Base-by-base conservation (phyloP, 2,797 vertebrate species). In the Sebastes trivittatus region DNA sequence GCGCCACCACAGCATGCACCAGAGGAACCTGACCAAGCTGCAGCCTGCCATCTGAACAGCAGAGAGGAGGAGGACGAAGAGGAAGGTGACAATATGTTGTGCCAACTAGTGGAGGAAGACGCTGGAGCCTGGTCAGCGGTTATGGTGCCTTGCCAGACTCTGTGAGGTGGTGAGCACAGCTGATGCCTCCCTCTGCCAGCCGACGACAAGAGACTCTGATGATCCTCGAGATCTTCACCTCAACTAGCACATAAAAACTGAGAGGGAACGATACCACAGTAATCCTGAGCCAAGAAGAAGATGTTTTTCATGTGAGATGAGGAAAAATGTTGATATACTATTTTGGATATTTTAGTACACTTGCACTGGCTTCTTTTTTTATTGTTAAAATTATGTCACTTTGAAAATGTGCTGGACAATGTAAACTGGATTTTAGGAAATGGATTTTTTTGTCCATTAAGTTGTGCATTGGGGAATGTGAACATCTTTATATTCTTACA, bases 1-100 rank as follows among this genome's bases (percentile, higher is more conserved):
- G 90, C 97, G 98, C 86, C 98, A 99, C 90, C 98, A 99, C 96
- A 98, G 97, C 95, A 99, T 99, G 98, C 98, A 99, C 93, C 97
- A 99, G 97, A 98, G 98, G 93, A 99, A 99, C 95, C 95, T 98
- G 96, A 98, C 95, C 95, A 99, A 99, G 84, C 97, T 99, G 73
- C 98, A 99, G 92, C 90, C 97, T 94, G 96, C 97, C 75, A 96
- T 98, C 92, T 99, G 96, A 96, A 90, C 92, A 90, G 87, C 70
- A 52, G 10, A 70, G 77, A 83, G 81, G 88, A 86, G 25, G 62
- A 82, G 61, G 77, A 79, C 14, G 55, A 80, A 69, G 84, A 86
- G 77, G 90, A 89, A 90, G 89, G 84, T 86, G 89, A 91, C 86
- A 85, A 36, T 82, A 82, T 82, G 71, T 72, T 80, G 84, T 88